Base-by-base conservation (phyloP, 2,113 vertebrate species). In the Tragulus kanchil region DNA sequence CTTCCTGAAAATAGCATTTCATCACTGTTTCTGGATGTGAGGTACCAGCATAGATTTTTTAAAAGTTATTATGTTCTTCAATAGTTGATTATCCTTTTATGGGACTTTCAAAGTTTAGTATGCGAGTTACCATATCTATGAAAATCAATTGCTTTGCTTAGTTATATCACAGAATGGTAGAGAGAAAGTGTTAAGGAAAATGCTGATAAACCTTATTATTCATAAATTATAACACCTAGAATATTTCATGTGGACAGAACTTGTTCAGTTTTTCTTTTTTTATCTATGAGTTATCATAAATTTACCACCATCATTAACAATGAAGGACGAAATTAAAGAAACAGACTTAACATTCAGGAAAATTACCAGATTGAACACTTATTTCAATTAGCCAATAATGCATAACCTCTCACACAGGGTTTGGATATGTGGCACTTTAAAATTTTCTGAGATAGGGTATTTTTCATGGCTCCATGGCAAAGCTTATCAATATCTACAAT, bases 321-420 rank as follows among this genome's bases (percentile, higher is more conserved):
- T 64, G 21, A 87, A 83, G 26, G 94, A 5, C 79, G 54, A 75
- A 73, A 91, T 69, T 23, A 31, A 31, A 78, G 50, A 69, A 71
- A 92, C 12, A 65, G 14, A 78, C 8, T 45, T 12, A 65, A 56
- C 50, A 36, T 48, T 50, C 9, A 3, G 3, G 26, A 0, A 93
- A 56, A 90, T 78, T 77, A 85, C 79, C 59, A 87, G 82, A 14
- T 25, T 2, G 3, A 64, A 28, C 52, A 26, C 3, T 84, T 56
- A 79, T 31, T 97, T 94, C 87, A 97, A 95, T 90, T 59, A 90
- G 56, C 17, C 8, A 65, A 88, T 3, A 16, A 52, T 10, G 52
- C 23, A 17, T 23, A 71, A 52, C 4, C 19, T 77, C 3, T 73
- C 36, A 87, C 28, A 89, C 6, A 56, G 12, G 2, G 12, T 75